Evolutionary conservation across 2,888 invertebrate species (phyloP).

Genomic region (Drosophila ustulata): DNA sequence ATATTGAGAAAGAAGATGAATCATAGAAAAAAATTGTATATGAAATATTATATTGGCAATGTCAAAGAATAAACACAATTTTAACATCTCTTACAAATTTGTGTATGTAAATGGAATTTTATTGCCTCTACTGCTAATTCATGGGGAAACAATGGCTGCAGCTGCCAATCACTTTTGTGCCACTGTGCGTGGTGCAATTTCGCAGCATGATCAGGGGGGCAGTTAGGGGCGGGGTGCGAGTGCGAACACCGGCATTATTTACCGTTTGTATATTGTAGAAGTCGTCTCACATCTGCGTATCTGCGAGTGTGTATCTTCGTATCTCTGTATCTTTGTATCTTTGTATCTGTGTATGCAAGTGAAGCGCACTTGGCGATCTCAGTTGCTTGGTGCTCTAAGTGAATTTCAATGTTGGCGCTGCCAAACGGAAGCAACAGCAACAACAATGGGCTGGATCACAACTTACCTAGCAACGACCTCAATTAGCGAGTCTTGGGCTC

Average conservation of each 20-base stretch:
- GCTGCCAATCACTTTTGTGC: neutral
- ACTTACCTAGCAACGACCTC: slow-evolving; percentile 75
- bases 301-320: neutral
- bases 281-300: neutral
- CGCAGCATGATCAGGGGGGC: slow-evolving; percentile 24
- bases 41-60: no score
- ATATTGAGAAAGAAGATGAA: no score
- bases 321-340: slow-evolving; percentile 33
- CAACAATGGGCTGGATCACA: slow-evolving; percentile 50
- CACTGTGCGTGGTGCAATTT: slow-evolving; percentile 53
- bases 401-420: slow-evolving; percentile 60
- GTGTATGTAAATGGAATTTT: no score
- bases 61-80: no score
- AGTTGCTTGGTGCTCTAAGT: slow-evolving; percentile 49
- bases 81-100: no score
- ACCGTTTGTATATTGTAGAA: slow-evolving; percentile 60
- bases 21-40: no score
- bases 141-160: neutral
- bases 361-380: slow-evolving; percentile 17
- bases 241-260: slow-evolving; percentile 70
- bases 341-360: slow-evolving; percentile 18
- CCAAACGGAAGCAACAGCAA: slow-evolving; percentile 60
- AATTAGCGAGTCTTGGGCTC: slow-evolving; percentile 70
- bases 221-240: slow-evolving; percentile 41
- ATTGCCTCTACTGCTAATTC: no score